Evolutionary conservation across 2,797 vertebrate species (phyloP).

Genomic region (Rachycentron canadum): DNA sequence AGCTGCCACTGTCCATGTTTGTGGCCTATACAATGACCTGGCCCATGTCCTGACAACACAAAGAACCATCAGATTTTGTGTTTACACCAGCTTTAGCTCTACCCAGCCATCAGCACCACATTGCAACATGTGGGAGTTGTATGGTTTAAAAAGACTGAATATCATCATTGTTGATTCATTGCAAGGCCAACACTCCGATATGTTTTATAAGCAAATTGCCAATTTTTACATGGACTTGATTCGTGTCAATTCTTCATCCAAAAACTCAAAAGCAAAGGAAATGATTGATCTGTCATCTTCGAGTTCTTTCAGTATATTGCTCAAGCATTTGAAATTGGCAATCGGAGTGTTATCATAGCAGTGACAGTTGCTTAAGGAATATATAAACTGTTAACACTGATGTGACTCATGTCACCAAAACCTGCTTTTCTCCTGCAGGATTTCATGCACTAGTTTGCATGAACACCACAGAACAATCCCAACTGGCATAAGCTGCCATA

Average conservation of each 20-base stretch:
- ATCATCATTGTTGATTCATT: slow-evolving; percentile 41
- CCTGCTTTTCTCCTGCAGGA: slow-evolving; percentile 45
- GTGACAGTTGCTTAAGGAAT: slow-evolving; percentile 40
- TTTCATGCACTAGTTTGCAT: slow-evolving; percentile 47
- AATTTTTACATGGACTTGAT: slow-evolving; percentile 23
- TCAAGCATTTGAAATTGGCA: slow-evolving; percentile 47
- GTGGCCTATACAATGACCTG: slow-evolving; percentile 73
- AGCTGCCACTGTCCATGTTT: slow-evolving; percentile 67
- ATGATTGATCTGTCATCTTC: slow-evolving; percentile 30
- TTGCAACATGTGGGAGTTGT: slow-evolving; percentile 36
- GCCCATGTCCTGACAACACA: slow-evolving; percentile 57
- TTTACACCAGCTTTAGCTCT: slow-evolving; percentile 11
- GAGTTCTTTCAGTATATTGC: slow-evolving; percentile 28
- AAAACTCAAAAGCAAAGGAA: slow-evolving; percentile 27
- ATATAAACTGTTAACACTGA: slow-evolving; percentile 31
- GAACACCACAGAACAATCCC: slow-evolving; percentile 24
- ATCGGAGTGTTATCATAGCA: slow-evolving; percentile 9
- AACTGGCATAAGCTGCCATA: slow-evolving; percentile 10
- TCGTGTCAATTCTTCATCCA: slow-evolving; percentile 23
- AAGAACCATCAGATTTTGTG: slow-evolving; percentile 48
- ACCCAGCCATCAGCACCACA: slow-evolving; percentile 13
- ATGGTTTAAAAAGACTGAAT: slow-evolving; percentile 44
- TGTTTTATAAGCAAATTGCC: slow-evolving; percentile 19
- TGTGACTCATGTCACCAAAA: slow-evolving; percentile 48
- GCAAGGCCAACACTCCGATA: slow-evolving; percentile 18